Conservation (phyloP, 92 coral and sea anemone species). For the Porites evermanni region DNA sequence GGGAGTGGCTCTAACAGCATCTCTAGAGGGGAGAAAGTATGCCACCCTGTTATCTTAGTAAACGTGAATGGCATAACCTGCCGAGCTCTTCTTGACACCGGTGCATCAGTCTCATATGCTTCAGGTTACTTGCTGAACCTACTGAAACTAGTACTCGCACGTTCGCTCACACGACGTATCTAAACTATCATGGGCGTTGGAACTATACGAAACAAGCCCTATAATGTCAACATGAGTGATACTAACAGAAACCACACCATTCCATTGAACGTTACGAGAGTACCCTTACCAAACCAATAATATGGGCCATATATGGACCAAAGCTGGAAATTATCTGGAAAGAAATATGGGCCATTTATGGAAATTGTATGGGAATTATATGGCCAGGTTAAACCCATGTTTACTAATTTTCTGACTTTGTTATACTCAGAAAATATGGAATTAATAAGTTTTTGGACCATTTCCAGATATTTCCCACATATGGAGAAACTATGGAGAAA, state of each 20-base stretch:
- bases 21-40: slow-evolving; percentile 54
- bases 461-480: slow-evolving; percentile 45
- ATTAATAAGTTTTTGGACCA: slow-evolving; percentile 39
- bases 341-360: slow-evolving; percentile 31
- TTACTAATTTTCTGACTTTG: neutral
- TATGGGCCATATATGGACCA: slow-evolving; percentile 52
- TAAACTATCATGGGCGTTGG: slow-evolving; percentile 35
- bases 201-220: slow-evolving; percentile 5
- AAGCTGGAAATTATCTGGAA: slow-evolving; percentile 49
- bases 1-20: slow-evolving; percentile 52
- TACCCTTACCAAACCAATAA: slow-evolving; percentile 42
- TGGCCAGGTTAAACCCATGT: slow-evolving; percentile 31
- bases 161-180: slow-evolving; percentile 49
- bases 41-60: slow-evolving; percentile 51
- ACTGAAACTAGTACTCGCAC: slow-evolving; percentile 47
- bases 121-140: slow-evolving; percentile 48
- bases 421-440: neutral
- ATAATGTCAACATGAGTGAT: slow-evolving; percentile 60
- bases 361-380: slow-evolving; percentile 35
- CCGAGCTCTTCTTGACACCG: slow-evolving; percentile 60
- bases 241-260: slow-evolving; percentile 39
- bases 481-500: slow-evolving; percentile 46
- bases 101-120: slow-evolving; percentile 46
- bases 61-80: slow-evolving; percentile 56
- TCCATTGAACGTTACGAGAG: slow-evolving; percentile 52